Percentiles rank a stretch among this genome's conserved stretches.
These are phyloP conservation scores for Parnassius glacialis DNA, from an alignment of 2,888 invertebrate genomes.

Conservation along the genomic window DNA sequence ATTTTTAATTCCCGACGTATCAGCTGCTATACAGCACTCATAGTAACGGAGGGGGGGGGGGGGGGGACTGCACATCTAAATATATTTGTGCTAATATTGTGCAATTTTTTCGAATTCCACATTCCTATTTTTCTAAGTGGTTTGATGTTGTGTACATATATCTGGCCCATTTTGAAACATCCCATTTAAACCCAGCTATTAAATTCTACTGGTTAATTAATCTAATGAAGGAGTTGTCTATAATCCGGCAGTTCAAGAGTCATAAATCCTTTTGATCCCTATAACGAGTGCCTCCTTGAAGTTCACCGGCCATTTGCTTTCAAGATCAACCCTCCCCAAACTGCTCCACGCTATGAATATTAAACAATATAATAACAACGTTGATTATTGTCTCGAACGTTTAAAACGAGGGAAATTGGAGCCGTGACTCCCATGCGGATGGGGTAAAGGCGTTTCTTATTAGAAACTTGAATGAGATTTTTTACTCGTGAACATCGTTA, in stretches of 20 bases:
- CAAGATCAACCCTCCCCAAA: conserved; percentile 36
- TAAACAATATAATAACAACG: conserved; percentile 59
- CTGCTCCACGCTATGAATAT: conserved; percentile 45
- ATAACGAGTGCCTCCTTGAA: conserved; percentile 36
- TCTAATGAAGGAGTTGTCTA: conserved; percentile 13
- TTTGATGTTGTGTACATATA: too few species aligned
- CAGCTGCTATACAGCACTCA: too few species aligned
- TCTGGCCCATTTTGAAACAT: too few species aligned
- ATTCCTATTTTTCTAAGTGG: too few species aligned
- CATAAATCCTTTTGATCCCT: conserved; percentile 47
- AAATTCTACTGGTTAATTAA: conserved; percentile 19
- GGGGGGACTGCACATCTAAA: too few species aligned
- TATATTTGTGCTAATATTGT: too few species aligned
- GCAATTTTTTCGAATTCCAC: too few species aligned
- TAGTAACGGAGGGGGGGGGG: too few species aligned
- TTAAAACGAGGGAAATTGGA: conserved; percentile 61
- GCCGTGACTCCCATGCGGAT: conserved; percentile 55
- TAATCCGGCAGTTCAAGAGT: conserved; percentile 19
- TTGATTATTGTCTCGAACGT: conserved; percentile 65
- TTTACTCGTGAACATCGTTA: conserved; percentile 41
- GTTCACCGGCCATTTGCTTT: conserved; percentile 38
- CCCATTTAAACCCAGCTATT: conserved; percentile 10
- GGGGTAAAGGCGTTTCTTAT: conserved; percentile 43
- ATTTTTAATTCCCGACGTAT: too few species aligned
- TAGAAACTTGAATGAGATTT: conserved; percentile 61